These are phyloP conservation scores for Creontiades dilutus DNA, from an alignment of 2,888 invertebrate genomes.

Conservation along the genomic window DNA sequence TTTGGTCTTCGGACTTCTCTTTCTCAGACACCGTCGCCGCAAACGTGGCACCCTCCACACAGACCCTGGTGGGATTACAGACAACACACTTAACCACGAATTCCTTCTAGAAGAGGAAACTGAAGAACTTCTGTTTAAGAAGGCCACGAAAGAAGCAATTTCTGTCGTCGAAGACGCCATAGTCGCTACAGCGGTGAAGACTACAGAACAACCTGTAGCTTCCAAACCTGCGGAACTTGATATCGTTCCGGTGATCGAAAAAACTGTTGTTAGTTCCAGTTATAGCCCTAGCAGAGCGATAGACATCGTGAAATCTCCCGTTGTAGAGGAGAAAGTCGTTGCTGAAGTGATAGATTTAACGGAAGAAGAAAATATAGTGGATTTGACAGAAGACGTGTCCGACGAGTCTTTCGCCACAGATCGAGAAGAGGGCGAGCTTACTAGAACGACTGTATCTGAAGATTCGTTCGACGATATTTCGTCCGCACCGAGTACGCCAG, in stretches of 20 bases:
- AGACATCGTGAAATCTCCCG: not conserved
- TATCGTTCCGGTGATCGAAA: not conserved
- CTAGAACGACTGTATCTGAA: constrained; percentile 34
- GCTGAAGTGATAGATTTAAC: constrained; percentile 26
- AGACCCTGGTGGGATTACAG: constrained; percentile 71
- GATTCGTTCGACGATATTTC: constrained; percentile 8
- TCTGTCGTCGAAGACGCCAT: constrained; percentile 17
- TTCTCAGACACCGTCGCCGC: constrained; percentile 74
- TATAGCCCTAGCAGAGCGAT: not conserved
- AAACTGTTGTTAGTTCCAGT: not conserved
- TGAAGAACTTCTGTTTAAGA: not conserved
- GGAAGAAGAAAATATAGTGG: not conserved
- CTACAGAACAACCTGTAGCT: not conserved
- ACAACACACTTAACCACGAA: constrained; percentile 63
- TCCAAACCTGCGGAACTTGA: not conserved
- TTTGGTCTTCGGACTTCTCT: constrained; percentile 73
- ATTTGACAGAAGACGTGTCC: constrained; percentile 19
- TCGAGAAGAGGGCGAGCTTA: constrained; percentile 58
- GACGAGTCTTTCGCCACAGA: constrained; percentile 47
- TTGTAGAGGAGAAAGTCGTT: not conserved
- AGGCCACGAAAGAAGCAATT: not conserved
- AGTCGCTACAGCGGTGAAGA: not conserved
- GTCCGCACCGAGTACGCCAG: not conserved
- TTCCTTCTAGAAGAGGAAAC: not conserved
- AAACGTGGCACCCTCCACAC: constrained; percentile 73